Evolutionary conservation across 2,888 invertebrate species (phyloP).

Genomic region (Cheilosia variabilis): DNA sequence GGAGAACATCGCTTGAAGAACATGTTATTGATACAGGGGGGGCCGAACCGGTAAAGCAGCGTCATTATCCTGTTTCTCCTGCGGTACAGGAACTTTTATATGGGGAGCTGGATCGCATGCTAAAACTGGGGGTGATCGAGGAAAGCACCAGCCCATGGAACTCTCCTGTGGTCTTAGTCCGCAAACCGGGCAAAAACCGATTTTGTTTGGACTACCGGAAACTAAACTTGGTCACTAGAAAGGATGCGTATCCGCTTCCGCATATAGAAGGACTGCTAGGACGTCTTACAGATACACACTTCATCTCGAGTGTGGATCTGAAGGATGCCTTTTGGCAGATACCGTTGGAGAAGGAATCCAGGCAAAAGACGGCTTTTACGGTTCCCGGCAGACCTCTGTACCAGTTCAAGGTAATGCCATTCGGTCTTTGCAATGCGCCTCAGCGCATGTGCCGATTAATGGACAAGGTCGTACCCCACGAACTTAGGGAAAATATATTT

Average conservation of each 20-base stretch:
- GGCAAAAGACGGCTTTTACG: slow-evolving; percentile 46
- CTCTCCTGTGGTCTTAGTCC: slow-evolving; percentile 42
- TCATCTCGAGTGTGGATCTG: slow-evolving; percentile 11
- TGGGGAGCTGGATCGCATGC: too few relatives aligned
- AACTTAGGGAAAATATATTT: neutral
- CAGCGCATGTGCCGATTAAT: too few relatives aligned
- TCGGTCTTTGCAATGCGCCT: neutral
- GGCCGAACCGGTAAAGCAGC: too few relatives aligned
- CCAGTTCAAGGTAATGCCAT: neutral
- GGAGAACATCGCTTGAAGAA: slow-evolving; percentile 3
- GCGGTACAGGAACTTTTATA: too few relatives aligned
- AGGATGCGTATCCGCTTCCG: slow-evolving; percentile 46
- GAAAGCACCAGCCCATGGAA: slow-evolving; percentile 50
- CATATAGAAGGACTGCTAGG: slow-evolving; percentile 3
- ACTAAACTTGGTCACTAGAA: too few relatives aligned
- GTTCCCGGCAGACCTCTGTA: slow-evolving; percentile 45
- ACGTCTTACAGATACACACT: slow-evolving; percentile 7
- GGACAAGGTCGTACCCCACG: neutral
- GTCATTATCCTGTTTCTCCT: too few relatives aligned
- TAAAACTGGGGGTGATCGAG: slow-evolving; percentile 46
- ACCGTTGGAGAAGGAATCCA: slow-evolving; percentile 1
- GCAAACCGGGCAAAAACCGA: slow-evolving; percentile 56
- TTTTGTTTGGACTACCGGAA: slow-evolving; percentile 50
- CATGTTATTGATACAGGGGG: too few relatives aligned
- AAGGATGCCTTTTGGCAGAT: slow-evolving; percentile 57